Base-by-base conservation (phyloP, 2,888 invertebrate genomes). In the Tortrix viridana region DNA sequence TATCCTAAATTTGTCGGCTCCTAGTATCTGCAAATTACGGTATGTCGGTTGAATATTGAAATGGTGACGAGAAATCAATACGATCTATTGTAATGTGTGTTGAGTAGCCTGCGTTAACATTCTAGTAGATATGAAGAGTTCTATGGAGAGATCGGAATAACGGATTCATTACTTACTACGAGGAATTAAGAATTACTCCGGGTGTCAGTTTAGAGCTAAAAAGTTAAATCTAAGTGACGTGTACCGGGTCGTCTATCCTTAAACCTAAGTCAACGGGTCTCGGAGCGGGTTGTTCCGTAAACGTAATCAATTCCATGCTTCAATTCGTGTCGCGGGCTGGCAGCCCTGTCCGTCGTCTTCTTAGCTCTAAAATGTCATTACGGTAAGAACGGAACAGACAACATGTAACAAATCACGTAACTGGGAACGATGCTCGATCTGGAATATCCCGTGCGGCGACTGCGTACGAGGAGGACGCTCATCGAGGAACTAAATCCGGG, bases 61-160 rank as follows among this genome's bases (percentile, higher is more conserved):
- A n/a, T n/a, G 86, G 88, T 82, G 87, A 82, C 89, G 86, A 86
- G 81, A 92, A 92, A 88, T 85, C 80, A 91, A 91, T 90, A 88
- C 81, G 80, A 84, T 81, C 90, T 92, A 92, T 91, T 92, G 91
- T 91, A 90, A 91, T 88, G 82, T 90, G 89, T 91, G 91, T 88
- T 76, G 78, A 82, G 81, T 87, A 89, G 91, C 90, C 90, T 90
- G 91, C 88, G 70, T 76, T 87, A 85, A 89, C 81, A 79, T 81
- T 81, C 81, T 88, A 88, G 79, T 82, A 84, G 79, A 81, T 86
- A 88, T 79, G 85, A 86, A 89, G 84, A 84, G 88, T 85, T 84
- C 88, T 89, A 90, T 88, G 80, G 80, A 88, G 86, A 89, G 85
- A 88, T 88, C 82, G 88, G 86, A 88, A 81, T 88, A 91, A 91